These are phyloP conservation scores for Etheostoma spectabile DNA, from an alignment of 2,113 vertebrate species.

Conservation along the genomic window DNA sequence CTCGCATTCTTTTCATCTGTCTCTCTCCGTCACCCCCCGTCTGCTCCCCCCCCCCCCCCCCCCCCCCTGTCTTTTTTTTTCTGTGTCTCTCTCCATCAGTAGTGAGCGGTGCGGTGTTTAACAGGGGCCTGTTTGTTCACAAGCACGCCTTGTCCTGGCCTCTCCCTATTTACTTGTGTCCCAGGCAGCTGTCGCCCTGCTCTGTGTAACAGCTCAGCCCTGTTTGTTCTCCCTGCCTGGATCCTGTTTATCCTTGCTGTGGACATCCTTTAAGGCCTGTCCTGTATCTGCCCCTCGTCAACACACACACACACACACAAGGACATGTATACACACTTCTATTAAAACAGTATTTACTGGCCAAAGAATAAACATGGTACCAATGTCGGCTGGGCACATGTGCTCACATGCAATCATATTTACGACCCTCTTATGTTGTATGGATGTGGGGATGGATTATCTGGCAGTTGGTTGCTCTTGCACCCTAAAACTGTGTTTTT, in stretches of 20 bases:
- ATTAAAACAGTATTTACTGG: conserved; percentile 80
- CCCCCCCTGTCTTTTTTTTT: conserved; percentile 45
- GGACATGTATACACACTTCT: conserved; percentile 62
- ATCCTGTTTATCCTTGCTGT: conserved; percentile 83
- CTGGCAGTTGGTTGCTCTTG: conserved; percentile 18
- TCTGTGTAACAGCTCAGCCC: conserved; percentile 79
- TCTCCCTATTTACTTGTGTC: conserved; percentile 86
- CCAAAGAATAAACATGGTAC: conserved; percentile 67
- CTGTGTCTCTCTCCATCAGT: conserved; percentile 78
- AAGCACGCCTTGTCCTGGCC: conserved; percentile 86
- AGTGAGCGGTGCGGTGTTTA: conserved; percentile 73
- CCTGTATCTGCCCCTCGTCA: conserved; percentile 77
- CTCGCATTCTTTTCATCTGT: conserved; percentile 65
- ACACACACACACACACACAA: conserved; percentile 61
- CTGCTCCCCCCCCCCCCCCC: neutral
- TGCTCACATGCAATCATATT: conserved; percentile 31
- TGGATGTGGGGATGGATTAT: conserved; percentile 45
- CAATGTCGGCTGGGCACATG: conserved; percentile 35
- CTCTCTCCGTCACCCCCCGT: conserved; percentile 56
- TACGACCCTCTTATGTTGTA: conserved; percentile 43
- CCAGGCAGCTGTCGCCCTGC: conserved; percentile 82
- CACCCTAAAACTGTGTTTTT: conserved; percentile 39
- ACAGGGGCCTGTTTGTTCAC: conserved; percentile 88
- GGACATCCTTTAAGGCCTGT: conserved; percentile 77
- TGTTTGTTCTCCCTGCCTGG: conserved; percentile 80